phyloP scores from a whole-genome alignment of 2,888 invertebrate species.

The Pherbina coryleti region DNA sequence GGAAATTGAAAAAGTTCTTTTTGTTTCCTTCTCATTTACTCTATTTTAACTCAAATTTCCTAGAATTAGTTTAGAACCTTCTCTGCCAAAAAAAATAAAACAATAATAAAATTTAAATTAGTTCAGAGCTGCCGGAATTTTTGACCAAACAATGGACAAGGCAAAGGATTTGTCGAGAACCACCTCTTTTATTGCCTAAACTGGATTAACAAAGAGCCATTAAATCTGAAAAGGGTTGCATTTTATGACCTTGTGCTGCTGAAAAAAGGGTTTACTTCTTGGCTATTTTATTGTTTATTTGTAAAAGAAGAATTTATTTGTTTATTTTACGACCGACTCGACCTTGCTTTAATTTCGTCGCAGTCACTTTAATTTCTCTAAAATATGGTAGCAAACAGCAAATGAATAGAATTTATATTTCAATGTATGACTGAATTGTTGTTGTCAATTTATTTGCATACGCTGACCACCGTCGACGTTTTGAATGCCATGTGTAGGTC shows the following conservation, averaged over 20 bases:
- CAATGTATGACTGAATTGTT: slow-evolving; percentile 1
- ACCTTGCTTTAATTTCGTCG: slow-evolving; percentile 9
- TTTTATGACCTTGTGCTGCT: slow-evolving; percentile 23
- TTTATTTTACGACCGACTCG: neutral
- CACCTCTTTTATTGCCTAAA: slow-evolving; percentile 9
- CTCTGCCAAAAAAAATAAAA: neutral
- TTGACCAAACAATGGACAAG: neutral
- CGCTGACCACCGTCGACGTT: neutral
- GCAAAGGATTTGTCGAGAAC: neutral
- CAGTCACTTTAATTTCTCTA: slow-evolving; percentile 12
- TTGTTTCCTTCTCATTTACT: neutral
- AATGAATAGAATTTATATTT: neutral
- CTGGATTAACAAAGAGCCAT: slow-evolving; percentile 19
- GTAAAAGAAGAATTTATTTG: neutral
- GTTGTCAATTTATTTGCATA: slow-evolving; percentile 11
- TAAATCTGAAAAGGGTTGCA: slow-evolving; percentile 35
- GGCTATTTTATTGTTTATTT: slow-evolving; percentile 15
- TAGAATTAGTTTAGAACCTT: slow-evolving; percentile 12
- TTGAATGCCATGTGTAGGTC: neutral
- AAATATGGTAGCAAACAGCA: neutral
- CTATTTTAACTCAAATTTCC: neutral
- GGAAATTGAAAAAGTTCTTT: neutral
- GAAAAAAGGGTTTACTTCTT: neutral
- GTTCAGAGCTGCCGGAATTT: slow-evolving; percentile 22
- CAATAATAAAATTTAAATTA: slow-evolving; percentile 19